phyloP scores from a whole-genome alignment of 2,113 vertebrate species.

The Gymnocephalus cernua region DNA sequence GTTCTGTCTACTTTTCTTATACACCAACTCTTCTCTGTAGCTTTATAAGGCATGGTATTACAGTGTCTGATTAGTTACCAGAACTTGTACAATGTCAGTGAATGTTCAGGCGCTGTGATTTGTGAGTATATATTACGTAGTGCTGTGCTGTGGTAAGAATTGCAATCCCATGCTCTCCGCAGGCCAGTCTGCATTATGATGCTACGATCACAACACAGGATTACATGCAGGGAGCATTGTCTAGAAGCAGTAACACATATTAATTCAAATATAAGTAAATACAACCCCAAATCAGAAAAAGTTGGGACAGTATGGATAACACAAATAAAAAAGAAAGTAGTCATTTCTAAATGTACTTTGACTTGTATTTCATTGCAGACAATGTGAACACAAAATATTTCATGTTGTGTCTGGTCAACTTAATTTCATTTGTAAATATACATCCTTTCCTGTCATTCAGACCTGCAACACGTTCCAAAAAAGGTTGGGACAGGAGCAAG shows the following conservation, averaged over 20 bases:
- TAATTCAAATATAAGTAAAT: not conserved
- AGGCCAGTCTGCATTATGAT: not conserved
- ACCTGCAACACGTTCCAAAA: too few species aligned
- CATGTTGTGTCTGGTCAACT: too few species aligned
- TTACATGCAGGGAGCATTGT: not conserved
- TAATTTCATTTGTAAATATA: too few species aligned
- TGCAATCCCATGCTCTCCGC: not conserved
- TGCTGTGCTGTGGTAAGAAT: not conserved
- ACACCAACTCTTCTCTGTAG: not conserved
- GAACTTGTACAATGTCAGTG: not conserved
- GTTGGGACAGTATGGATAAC: too few species aligned
- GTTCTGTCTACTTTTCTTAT: conserved; percentile 12
- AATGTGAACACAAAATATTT: too few species aligned
- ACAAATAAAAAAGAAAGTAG: too few species aligned
- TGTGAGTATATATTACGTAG: not conserved
- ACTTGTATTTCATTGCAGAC: too few species aligned
- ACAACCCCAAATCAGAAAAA: too few species aligned
- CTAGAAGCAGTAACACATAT: not conserved
- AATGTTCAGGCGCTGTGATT: not conserved
- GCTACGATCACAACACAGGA: not conserved
- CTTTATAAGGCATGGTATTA: not conserved
- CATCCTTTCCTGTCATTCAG: too few species aligned
- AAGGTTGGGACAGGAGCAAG: too few species aligned
- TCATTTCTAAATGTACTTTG: too few species aligned
- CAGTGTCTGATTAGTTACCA: not conserved